Conservation (phyloP, 2,888 invertebrate species). For the Agonopterix alstromeriana region DNA sequence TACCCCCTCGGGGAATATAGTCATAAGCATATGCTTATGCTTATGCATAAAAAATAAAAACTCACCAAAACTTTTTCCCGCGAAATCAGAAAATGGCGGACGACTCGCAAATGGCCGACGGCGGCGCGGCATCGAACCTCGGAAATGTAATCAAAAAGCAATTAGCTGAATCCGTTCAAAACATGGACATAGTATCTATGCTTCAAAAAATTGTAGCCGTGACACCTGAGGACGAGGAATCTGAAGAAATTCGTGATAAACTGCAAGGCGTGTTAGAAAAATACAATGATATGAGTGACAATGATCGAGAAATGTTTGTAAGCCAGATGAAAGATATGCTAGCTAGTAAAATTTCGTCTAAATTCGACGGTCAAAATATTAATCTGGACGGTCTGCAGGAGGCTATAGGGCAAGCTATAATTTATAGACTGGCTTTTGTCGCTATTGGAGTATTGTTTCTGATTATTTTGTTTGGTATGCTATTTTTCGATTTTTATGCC, state of each 20-base stretch:
- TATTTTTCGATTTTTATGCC: not conserved
- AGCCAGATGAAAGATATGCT: constrained; percentile 49
- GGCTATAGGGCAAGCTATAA: constrained; percentile 39
- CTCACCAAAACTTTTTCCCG: not conserved
- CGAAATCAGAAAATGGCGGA: not conserved
- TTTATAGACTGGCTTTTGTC: constrained; percentile 36
- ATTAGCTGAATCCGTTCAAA: constrained; percentile 44
- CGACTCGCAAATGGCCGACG: not conserved
- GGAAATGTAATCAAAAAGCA: constrained; percentile 43
- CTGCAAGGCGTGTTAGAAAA: constrained; percentile 39
- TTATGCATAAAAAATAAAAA: no score
- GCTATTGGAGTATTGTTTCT: constrained; percentile 38
- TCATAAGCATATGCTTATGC: no score
- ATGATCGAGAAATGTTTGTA: constrained; percentile 46
- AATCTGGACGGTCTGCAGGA: constrained; percentile 44
- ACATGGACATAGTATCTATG: constrained; percentile 47
- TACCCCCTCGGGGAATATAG: no score
- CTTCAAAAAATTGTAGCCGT: constrained; percentile 47
- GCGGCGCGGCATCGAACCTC: constrained; percentile 25
- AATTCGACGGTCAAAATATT: constrained; percentile 34
- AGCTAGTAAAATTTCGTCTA: constrained; percentile 36
- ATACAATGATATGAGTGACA: constrained; percentile 39
- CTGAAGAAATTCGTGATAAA: constrained; percentile 39
- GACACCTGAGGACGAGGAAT: constrained; percentile 43
- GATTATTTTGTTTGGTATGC: constrained; percentile 47